These are phyloP conservation scores for Silurus asotus DNA, from an alignment of 2,113 vertebrate genomes.

Conservation along the genomic window DNA sequence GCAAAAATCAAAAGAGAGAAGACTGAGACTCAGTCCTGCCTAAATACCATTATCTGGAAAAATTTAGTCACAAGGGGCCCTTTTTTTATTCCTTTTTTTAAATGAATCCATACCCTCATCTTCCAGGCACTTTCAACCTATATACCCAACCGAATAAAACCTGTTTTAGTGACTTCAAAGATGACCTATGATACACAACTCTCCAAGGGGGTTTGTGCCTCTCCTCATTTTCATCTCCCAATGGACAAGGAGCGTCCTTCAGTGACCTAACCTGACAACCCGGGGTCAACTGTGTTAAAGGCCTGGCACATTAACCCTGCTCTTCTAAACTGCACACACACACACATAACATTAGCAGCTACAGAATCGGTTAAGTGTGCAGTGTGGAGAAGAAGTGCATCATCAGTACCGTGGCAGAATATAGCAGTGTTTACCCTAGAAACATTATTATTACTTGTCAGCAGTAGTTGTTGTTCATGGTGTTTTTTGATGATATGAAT, in stretches of 20 bases:
- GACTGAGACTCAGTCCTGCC: background rate
- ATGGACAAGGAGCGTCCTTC: constrained; percentile 32
- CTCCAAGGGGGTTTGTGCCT: constrained; percentile 23
- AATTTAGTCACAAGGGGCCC: background rate
- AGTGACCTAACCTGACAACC: constrained; percentile 38
- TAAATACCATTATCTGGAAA: constrained; percentile 1
- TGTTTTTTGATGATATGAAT: background rate
- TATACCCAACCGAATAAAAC: constrained; percentile 28
- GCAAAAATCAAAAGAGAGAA: background rate
- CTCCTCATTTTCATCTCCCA: constrained; percentile 20
- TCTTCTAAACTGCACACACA: constrained; percentile 10
- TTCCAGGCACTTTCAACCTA: constrained; percentile 15
- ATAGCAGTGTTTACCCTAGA: background rate
- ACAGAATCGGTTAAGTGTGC: background rate
- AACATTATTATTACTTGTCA: background rate
- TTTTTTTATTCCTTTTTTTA: too few species aligned
- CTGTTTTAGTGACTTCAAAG: constrained; percentile 46
- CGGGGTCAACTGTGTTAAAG: constrained; percentile 46
- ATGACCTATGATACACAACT: constrained; percentile 34
- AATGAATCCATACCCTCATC: constrained; percentile 36
- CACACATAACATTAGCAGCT: constrained; percentile 8
- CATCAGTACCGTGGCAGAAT: background rate
- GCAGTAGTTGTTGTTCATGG: background rate
- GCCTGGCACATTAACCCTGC: constrained; percentile 39
- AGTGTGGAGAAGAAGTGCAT: background rate